A percentile compares a stretch with the other conserved stretches of the same genome.
These are phyloP conservation scores for Homarus americanus DNA, from an alignment of 1,140 invertebrate species.

Conservation along the genomic window DNA sequence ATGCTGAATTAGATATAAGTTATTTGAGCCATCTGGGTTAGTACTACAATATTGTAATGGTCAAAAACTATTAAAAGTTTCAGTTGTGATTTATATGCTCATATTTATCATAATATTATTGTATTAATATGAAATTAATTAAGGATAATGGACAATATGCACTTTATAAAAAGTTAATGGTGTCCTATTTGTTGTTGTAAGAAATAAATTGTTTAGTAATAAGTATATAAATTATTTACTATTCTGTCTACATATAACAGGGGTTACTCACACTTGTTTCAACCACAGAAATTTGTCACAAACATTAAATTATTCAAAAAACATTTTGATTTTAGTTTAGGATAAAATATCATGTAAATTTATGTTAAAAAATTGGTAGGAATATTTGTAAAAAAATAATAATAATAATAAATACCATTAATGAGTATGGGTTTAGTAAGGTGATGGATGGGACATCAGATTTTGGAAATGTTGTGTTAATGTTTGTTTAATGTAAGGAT, in stretches of 20 bases:
- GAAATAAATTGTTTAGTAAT: background rate
- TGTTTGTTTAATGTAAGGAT: constrained; percentile 73
- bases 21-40: background rate
- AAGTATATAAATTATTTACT: too few relatives aligned
- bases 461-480: constrained; percentile 66
- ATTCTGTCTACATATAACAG: too few relatives aligned
- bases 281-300: too few relatives aligned
- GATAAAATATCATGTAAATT: too few relatives aligned
- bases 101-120: background rate
- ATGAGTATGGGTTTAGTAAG: constrained; percentile 1
- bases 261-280: too few relatives aligned
- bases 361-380: too few relatives aligned
- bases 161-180: background rate
- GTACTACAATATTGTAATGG: background rate
- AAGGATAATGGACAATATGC: background rate
- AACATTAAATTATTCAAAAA: too few relatives aligned
- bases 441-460: constrained; percentile 55
- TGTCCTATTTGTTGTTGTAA: background rate
- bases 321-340: too few relatives aligned
- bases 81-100: background rate
- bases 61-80: background rate
- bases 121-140: background rate
- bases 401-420: background rate
- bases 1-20: background rate
- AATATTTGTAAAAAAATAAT: too few relatives aligned